A percentile compares a stretch with the other conserved stretches of the same genome.
These are phyloP conservation scores for Agrochola litura DNA, from an alignment of 2,888 invertebrate genomes.

Conservation along the genomic window DNA sequence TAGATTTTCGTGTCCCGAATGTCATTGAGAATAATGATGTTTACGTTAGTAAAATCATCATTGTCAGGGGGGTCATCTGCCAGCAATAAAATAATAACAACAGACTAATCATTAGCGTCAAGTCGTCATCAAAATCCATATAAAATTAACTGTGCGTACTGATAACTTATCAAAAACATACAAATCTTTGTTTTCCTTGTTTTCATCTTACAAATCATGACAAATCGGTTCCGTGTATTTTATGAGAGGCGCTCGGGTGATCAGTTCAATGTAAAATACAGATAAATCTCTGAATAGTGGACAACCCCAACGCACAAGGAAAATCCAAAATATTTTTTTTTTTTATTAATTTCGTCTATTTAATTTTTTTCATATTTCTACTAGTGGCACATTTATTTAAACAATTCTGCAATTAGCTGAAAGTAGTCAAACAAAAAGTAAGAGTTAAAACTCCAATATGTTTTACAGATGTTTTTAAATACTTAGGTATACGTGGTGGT, in stretches of 20 bases:
- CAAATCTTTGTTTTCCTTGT: constrained; percentile 38
- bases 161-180: constrained; percentile 52
- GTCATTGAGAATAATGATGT: constrained; percentile 47
- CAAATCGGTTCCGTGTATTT: constrained; percentile 19
- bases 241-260: not conserved
- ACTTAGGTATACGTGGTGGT: not conserved
- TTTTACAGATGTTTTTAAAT: not conserved
- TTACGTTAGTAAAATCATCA: constrained; percentile 36
- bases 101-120: constrained; percentile 11
- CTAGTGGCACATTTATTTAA: not conserved
- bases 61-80: constrained; percentile 6
- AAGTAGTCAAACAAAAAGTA: not conserved
- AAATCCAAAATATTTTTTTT: not conserved
- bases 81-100: constrained; percentile 22
- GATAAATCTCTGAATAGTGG: not conserved
- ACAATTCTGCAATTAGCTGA: too few relatives aligned
- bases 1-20: constrained; percentile 17
- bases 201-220: constrained; percentile 15
- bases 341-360: too few relatives aligned
- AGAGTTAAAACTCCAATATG: too few relatives aligned
- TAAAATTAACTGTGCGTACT: constrained; percentile 28
- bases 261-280: constrained; percentile 10
- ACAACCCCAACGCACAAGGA: not conserved
- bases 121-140: constrained; percentile 26
- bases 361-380: not conserved